Evolutionary conservation across 2,113 vertebrate species (phyloP).

Genomic region (Pollimyrus isidori): DNA sequence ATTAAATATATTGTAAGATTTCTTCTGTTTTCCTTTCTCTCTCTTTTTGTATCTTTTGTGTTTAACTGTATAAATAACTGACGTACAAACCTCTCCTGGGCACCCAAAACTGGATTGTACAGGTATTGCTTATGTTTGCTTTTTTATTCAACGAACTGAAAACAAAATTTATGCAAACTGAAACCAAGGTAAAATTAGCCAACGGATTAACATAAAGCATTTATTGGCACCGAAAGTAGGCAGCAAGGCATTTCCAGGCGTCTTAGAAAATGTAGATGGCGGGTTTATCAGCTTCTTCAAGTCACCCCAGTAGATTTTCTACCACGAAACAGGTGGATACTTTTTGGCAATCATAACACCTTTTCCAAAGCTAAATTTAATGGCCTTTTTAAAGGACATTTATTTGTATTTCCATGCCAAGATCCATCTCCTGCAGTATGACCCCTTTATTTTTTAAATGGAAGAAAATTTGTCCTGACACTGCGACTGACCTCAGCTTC

Average conservation of each 20-base stretch:
- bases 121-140: background rate
- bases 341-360: background rate
- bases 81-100: background rate
- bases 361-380: constrained; percentile 11
- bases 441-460: constrained; percentile 29
- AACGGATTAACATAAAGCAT: background rate
- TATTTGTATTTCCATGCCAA: constrained; percentile 16
- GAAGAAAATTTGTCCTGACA: constrained; percentile 36
- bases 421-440: constrained; percentile 14
- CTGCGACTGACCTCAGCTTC: constrained; percentile 46
- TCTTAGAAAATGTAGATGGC: background rate
- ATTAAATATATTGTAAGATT: background rate
- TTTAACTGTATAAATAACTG: background rate
- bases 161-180: background rate
- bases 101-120: background rate
- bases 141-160: background rate
- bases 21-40: background rate
- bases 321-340: background rate
- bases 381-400: constrained; percentile 16
- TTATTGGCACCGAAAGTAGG: background rate
- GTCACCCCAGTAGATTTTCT: background rate
- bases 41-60: background rate
- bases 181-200: background rate
- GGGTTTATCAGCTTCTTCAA: background rate
- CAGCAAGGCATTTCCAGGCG: background rate